A percentile compares a stretch with the other conserved stretches of the same genome.
These are phyloP conservation scores for Plumapathes pennacea DNA, from an alignment of 92 coral and sea anemone species.

Conservation along the genomic window DNA sequence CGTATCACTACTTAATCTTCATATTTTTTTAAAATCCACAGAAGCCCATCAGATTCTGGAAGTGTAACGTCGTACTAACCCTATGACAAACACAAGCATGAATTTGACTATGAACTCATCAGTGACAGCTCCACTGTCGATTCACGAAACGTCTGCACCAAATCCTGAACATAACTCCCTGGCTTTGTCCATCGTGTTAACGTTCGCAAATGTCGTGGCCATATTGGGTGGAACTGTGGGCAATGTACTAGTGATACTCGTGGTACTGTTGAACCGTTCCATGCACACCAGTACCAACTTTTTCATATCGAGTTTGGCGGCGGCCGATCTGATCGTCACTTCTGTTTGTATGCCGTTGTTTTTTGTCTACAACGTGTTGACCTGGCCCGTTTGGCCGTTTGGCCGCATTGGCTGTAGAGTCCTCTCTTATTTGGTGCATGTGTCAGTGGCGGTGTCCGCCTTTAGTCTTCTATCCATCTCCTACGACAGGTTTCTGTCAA, in stretches of 20 bases:
- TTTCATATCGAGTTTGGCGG: constrained; percentile 72
- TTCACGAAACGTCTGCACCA: too few species aligned
- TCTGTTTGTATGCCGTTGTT: constrained; percentile 76
- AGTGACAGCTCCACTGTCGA: too few species aligned
- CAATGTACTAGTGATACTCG: constrained; percentile 61
- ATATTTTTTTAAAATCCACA: too few species aligned
- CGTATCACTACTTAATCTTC: too few species aligned
- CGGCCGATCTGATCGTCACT: constrained; percentile 73
- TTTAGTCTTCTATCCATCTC: constrained; percentile 75
- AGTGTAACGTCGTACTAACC: too few species aligned
- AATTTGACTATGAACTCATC: too few species aligned
- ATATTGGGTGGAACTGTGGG: constrained; percentile 68
- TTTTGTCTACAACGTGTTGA: constrained; percentile 70
- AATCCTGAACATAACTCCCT: too few species aligned
- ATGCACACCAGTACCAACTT: constrained; percentile 75
- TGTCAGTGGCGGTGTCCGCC: constrained; percentile 84
- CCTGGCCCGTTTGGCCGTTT: constrained; percentile 84
- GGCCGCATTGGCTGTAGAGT: constrained; percentile 63
- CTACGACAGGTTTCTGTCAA: constrained; percentile 76
- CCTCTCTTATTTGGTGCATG: constrained; percentile 66
- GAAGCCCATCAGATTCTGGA: too few species aligned
- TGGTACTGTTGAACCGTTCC: constrained; percentile 69
- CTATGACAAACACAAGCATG: too few species aligned
- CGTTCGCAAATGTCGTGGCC: constrained; percentile 43
- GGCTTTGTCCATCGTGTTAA: constrained; percentile 41